A percentile compares a stretch with the other conserved stretches of the same genome.
Conservation (phyloP, 2,113 vertebrate genomes). For the Pomatostomus ruficeps region DNA sequence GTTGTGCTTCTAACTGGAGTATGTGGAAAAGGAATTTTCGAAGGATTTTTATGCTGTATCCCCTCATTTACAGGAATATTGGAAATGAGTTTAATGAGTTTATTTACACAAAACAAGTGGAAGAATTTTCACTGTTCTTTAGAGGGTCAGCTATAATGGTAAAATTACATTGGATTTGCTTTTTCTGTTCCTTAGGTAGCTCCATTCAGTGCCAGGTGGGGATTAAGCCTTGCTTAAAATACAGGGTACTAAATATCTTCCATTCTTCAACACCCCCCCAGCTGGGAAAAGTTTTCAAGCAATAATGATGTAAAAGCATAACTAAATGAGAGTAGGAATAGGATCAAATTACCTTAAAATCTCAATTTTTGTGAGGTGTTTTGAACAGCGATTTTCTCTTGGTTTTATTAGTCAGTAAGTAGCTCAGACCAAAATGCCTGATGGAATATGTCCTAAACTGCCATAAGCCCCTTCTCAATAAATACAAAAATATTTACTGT, state of each 20-base stretch:
- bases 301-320: background rate
- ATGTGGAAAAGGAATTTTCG: background rate
- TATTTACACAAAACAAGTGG: background rate
- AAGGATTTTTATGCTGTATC: background rate
- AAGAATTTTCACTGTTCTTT: background rate
- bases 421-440: constrained; percentile 47
- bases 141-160: background rate
- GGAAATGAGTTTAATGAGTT: background rate
- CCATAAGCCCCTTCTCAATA: constrained; percentile 70
- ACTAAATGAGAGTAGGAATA: background rate
- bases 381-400: background rate
- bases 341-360: background rate
- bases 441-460: constrained; percentile 51
- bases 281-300: background rate
- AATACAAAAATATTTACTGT: constrained; percentile 80
- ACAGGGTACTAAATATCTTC: background rate
- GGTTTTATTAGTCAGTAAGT: background rate
- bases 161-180: background rate
- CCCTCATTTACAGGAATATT: background rate
- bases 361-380: background rate
- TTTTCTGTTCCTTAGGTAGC: background rate
- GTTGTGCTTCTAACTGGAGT: background rate
- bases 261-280: background rate
- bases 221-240: background rate
- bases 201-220: background rate